A percentile compares a stretch with the other conserved stretches of the same genome.
Evolutionary conservation across 2,888 invertebrate genomes (phyloP).

Genomic region (Dorcus parallelipipedus): DNA sequence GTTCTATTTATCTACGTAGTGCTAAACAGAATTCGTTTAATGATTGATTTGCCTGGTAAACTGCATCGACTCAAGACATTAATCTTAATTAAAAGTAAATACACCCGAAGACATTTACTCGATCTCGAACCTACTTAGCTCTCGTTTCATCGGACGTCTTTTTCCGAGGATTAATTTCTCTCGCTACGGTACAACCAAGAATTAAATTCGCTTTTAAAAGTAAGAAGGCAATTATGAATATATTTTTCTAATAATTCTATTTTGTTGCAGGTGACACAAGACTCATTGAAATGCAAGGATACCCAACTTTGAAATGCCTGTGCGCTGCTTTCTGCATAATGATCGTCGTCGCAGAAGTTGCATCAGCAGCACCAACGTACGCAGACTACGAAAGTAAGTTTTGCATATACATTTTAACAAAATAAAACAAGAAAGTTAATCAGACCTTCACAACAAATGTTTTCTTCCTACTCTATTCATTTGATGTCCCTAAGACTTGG

Average conservation of each 20-base stretch:
- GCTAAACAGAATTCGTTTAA: too few relatives aligned
- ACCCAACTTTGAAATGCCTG: conserved; percentile 38
- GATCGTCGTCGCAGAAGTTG: conserved; percentile 40
- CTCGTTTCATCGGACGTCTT: too few relatives aligned
- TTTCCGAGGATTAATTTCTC: too few relatives aligned
- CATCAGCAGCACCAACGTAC: conserved; percentile 42
- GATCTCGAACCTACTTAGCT: too few relatives aligned
- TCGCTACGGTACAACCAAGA: too few relatives aligned
- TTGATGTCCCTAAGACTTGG: too few relatives aligned
- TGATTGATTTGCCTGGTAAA: too few relatives aligned
- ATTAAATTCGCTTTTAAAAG: not conserved
- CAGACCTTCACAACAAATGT: too few relatives aligned
- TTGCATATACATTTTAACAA: not conserved
- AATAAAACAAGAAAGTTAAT: too few relatives aligned
- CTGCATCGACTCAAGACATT: not conserved
- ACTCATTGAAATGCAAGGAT: conserved; percentile 26
- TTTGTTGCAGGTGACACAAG: conserved; percentile 3
- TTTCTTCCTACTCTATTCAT: too few relatives aligned
- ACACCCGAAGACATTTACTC: too few relatives aligned
- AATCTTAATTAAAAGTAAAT: not conserved
- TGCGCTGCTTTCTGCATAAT: conserved; percentile 41
- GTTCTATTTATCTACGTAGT: too few relatives aligned
- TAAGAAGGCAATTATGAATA: not conserved
- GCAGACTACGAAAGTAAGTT: conserved; percentile 47
- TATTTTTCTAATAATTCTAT: not conserved